Evolutionary conservation across 1,140 invertebrate species (phyloP).

Genomic region (Macrobrachium rosenbergii): DNA sequence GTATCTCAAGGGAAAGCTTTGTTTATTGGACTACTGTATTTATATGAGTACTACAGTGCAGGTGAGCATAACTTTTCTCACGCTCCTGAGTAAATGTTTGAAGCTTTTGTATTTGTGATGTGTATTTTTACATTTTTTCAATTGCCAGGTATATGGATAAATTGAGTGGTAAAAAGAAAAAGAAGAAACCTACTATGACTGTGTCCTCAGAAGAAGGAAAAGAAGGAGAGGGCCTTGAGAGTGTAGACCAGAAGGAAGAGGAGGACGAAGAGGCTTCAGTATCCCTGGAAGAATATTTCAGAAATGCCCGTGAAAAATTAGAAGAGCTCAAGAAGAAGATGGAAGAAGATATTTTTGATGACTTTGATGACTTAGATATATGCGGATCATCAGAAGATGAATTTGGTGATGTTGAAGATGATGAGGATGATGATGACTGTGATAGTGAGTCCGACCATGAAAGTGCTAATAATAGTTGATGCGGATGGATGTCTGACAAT

Average conservation of each 20-base stretch:
- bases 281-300: slow-evolving; percentile 59
- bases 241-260: slow-evolving; percentile 22
- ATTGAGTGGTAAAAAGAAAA: slow-evolving; percentile 53
- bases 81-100: no score
- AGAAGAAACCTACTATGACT: slow-evolving; percentile 35
- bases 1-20: no score
- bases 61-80: no score
- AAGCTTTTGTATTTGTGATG: no score
- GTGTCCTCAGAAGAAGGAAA: not conserved
- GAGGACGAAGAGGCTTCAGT: slow-evolving; percentile 4
- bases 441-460: not conserved
- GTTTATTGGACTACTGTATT: no score
- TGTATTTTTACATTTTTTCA: not conserved
- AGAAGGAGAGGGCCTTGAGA: not conserved
- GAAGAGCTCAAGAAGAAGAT: slow-evolving; percentile 55
- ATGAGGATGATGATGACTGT: slow-evolving; percentile 57
- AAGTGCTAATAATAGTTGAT: no score
- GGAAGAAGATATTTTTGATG: slow-evolving; percentile 62
- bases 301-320: slow-evolving; percentile 58
- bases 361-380: slow-evolving; percentile 55
- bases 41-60: no score
- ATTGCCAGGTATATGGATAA: slow-evolving; percentile 34
- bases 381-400: slow-evolving; percentile 50
- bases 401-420: slow-evolving; percentile 62
- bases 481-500: no score